Evolutionary conservation across 2,888 invertebrate genomes (phyloP).

Genomic region (Nycteola revayana): DNA sequence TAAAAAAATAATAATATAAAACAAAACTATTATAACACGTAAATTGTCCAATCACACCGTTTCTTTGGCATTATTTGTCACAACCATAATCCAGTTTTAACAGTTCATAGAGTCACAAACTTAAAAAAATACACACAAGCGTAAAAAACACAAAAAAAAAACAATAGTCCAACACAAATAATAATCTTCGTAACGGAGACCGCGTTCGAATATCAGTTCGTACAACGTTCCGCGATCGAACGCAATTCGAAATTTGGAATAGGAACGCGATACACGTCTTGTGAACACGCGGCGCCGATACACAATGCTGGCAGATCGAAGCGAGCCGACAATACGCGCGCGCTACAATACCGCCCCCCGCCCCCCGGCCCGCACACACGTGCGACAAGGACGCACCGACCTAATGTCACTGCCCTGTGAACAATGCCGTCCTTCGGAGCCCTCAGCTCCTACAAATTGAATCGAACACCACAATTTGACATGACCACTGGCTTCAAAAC

Average conservation of each 20-base stretch:
- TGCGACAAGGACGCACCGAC: slow-evolving; percentile 79
- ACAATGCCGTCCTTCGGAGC: slow-evolving; percentile 73
- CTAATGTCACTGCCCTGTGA: slow-evolving; percentile 80
- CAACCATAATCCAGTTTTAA: no score
- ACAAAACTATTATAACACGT: slow-evolving; percentile 55
- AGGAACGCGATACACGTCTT: slow-evolving; percentile 59
- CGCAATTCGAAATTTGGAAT: slow-evolving; percentile 45
- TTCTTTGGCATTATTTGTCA: slow-evolving; percentile 70
- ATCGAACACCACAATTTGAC: slow-evolving; percentile 41
- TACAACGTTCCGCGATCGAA: slow-evolving; percentile 58
- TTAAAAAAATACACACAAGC: slow-evolving; percentile 34
- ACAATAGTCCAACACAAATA: slow-evolving; percentile 56
- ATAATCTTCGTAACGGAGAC: slow-evolving; percentile 34
- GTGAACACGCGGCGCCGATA: slow-evolving; percentile 58
- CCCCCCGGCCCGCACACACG: slow-evolving; percentile 62
- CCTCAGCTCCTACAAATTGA: slow-evolving; percentile 41
- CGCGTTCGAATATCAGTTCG: slow-evolving; percentile 53
- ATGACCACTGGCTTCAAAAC: slow-evolving; percentile 10
- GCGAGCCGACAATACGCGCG: slow-evolving; percentile 79
- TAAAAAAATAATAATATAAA: slow-evolving; percentile 44
- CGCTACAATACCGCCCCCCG: slow-evolving; percentile 78
- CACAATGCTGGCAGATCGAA: slow-evolving; percentile 82
- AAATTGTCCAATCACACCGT: slow-evolving; percentile 64
- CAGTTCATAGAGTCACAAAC: slow-evolving; percentile 49
- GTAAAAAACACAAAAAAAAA: slow-evolving; percentile 47